Evolutionary conservation across 2,888 invertebrate species (phyloP).

Genomic region (Nasonovia ribisnigri): DNA sequence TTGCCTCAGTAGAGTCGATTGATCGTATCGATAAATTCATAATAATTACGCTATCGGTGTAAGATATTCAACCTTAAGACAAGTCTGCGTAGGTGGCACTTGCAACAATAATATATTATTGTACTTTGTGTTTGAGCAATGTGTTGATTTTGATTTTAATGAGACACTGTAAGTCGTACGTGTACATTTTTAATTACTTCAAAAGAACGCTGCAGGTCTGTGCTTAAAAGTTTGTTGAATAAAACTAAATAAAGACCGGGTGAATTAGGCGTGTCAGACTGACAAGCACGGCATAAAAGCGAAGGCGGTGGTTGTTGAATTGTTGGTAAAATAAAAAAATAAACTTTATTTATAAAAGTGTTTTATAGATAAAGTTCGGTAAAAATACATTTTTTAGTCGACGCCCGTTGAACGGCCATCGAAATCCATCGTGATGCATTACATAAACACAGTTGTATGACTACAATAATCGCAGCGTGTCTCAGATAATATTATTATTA

Average conservation of each 20-base stretch:
- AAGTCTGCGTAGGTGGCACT: background rate
- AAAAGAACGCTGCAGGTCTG: background rate
- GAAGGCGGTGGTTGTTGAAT: background rate
- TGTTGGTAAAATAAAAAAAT: background rate
- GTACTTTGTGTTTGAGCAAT: background rate
- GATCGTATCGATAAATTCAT: background rate
- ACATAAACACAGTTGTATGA: background rate
- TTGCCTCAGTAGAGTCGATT: background rate
- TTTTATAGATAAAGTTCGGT: background rate
- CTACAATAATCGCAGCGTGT: background rate
- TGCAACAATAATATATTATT: background rate
- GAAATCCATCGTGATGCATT: background rate
- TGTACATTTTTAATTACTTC: background rate
- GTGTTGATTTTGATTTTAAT: background rate
- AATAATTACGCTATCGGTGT: background rate
- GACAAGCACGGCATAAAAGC: background rate
- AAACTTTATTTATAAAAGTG: background rate
- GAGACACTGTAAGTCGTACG: background rate
- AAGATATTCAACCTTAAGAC: background rate
- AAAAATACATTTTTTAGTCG: background rate
- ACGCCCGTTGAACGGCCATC: background rate
- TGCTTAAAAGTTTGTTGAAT: background rate
- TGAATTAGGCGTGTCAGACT: background rate
- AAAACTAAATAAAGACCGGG: constrained; percentile 23
- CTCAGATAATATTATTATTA: background rate